Evolutionary conservation across 2,113 vertebrate species (phyloP), one percentile per base, ranked within the genome.

Genomic region (Oostethus manadensis): DNA sequence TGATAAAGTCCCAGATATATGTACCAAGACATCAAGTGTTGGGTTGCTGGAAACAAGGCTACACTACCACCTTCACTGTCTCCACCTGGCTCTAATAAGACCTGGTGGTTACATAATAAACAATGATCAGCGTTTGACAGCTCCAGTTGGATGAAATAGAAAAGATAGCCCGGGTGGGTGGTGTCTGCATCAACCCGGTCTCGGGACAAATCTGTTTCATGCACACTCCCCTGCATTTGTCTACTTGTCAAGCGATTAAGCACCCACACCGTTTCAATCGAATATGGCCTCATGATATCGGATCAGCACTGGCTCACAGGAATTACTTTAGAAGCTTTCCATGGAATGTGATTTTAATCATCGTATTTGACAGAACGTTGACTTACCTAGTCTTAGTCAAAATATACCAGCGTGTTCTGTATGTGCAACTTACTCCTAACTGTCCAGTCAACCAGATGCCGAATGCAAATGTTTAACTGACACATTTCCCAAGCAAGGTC

Each of bases 231-330:
- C 44, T 23, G 35, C 64, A 5, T n/a, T 69, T 74, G 64, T 57
- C 61, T 66, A 45, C 55, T 61, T 58, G 40, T 53, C 51, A 72
- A 65, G 21, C 68, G 57, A 68, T 75, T 71, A 71, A 59, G 47
- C 50, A 43, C 47, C 58, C 74, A 70, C 66, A 64, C 51, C 71
- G 10, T 65, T 75, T 71, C 62, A 79, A 72, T 81, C 60, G 51
- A 60, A 74, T 72, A 74, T 72, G 49, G 60, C 58, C 55, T 53
- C 57, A 65, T 59, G 61, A 77, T 56, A 62, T 54, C 51, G 62
- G 55, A 78, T 83, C 64, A 66, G 58, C 64, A 57, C 11, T 11
- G 58, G 62, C 73, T 53, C 45, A 40, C 11, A 45, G 46, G 50
- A 74, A 74, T 68, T 44, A 73, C 50, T 62, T 64, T 49, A 58